Conservation (phyloP, 2,113 vertebrate species). For the Rutilus rutilus region DNA sequence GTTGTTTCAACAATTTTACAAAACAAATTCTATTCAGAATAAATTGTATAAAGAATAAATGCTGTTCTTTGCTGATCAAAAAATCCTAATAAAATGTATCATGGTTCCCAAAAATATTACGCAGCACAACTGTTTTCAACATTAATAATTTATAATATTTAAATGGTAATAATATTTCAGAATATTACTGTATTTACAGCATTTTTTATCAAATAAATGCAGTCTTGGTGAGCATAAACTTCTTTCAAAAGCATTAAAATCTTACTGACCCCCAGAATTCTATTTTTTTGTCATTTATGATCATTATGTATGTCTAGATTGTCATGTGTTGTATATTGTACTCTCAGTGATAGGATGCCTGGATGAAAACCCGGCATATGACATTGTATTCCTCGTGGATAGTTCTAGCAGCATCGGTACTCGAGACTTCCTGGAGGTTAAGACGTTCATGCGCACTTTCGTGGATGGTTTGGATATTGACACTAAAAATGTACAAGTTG, state of each 20-base stretch:
- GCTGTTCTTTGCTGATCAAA: not conserved
- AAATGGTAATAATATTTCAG: not conserved
- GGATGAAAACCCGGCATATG: slow-evolving; percentile 70
- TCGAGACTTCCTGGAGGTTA: slow-evolving; percentile 74
- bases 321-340: not conserved
- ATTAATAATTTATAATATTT: not conserved
- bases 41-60: not conserved
- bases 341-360: slow-evolving; percentile 71
- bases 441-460: slow-evolving; percentile 72
- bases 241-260: not conserved
- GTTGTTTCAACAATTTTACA: not conserved
- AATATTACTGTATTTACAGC: not conserved
- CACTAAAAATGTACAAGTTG: slow-evolving; percentile 72
- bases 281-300: not conserved
- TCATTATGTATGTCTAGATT: not conserved
- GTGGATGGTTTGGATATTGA: slow-evolving; percentile 76
- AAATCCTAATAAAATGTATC: not conserved
- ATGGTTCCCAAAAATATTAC: not conserved
- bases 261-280: not conserved
- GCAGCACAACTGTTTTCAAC: not conserved
- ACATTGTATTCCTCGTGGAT: slow-evolving; percentile 84
- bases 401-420: slow-evolving; percentile 76
- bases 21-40: no score
- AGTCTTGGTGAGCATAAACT: not conserved
- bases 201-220: not conserved